Base-by-base conservation (phyloP, 30 jellyfish, hydroid and myxozoan genomes). In the Rhopilema esculentum region DNA sequence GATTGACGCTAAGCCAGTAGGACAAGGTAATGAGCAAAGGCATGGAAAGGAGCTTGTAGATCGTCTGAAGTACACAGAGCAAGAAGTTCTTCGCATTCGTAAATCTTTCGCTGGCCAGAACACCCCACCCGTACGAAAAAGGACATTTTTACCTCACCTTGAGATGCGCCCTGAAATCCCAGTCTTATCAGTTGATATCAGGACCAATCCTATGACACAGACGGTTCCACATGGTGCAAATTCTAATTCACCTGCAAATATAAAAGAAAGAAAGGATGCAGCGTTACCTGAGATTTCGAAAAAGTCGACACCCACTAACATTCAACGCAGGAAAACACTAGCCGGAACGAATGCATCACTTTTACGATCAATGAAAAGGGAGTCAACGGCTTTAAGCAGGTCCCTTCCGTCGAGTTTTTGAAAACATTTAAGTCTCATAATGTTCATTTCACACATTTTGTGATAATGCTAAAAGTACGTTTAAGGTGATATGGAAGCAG, bases 21-120 rank as follows among this genome's bases (percentile, higher is more conserved):
- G 77, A 25, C 28, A 33, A 27, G 26, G 30, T 77, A 1, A 66
- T 27, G 50, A 77, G 78, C 57, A 49, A 67, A 19, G 6, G 24
- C 27, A 31, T 8, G 66, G 26, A 24, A 67, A 32, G 19, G 82
- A 83, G 80, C 86, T 83, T 9, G 40, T 48, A 8, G 70, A 52
- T 51, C 62, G 92, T 23, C 61, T 83, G 69, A 30, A 67, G 64
- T 83, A 83, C 52, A 83, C 92, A 22, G 92, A 83, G 17, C 72
- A 83, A 27, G 92, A 83, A 62, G 92, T 83, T 0, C 66, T 19
- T 15, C 80, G 92, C 51, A 49, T 83, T 20, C 64, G 92, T 16
- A 83, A 83, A 57, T 83, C 92, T 30, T 83, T 69, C 53, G 85
- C 79, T 16, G 92, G 86, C 24, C 92, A 83, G 86, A 71, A 69